Base-by-base conservation (phyloP, 2,113 vertebrate species). In the Hyperopisus bebe region DNA sequence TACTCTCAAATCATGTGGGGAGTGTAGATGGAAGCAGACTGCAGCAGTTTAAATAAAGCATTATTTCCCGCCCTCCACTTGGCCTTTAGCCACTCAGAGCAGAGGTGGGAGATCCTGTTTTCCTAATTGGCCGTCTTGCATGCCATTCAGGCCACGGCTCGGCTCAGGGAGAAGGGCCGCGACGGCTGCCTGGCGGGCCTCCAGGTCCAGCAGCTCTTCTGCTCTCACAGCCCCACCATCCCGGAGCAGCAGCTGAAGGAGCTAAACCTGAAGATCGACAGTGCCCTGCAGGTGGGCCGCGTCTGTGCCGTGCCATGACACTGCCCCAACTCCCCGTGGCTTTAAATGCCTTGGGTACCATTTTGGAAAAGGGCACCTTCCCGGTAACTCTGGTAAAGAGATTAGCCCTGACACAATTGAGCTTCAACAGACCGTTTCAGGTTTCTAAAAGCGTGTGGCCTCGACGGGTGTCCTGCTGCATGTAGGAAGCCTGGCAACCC, bases 201-300 rank as follows among this genome's bases (percentile, higher is more conserved):
- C 92, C 98, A 99, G 95, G 98, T 99, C 90, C 98, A 99, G 90
- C 98, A 98, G 87, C 98, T 99, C 91, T 99, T 99, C 95, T 99
- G 98, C 94, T 98, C 98, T 31, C 98, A 99, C 92, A 98, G 95
- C 92, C 96, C 97, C 90, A 96, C 95, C 87, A 98, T 99, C 92
- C 98, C 98, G 24, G 98, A 99, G 91, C 98, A 99, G 93, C 98
- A 99, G 95, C 96, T 99, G 88, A 99, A 99, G 94, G 98, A 99
- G 88, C 96, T 99, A 89, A 99, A 99, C 92, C 86, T 97, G 93
- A 99, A 98, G 95, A 99, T 98, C 7, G 98, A 99, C 95, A 97
- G 95, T 91, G 97, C 98, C 95, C 95, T 99, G 94, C 98, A 99
- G 96, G 98, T 99, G 93, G 92, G 89, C 87, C 19, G 21, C 5